Base-by-base conservation (phyloP, 2,797 vertebrate genomes). In the Amphiprion clarkii region DNA sequence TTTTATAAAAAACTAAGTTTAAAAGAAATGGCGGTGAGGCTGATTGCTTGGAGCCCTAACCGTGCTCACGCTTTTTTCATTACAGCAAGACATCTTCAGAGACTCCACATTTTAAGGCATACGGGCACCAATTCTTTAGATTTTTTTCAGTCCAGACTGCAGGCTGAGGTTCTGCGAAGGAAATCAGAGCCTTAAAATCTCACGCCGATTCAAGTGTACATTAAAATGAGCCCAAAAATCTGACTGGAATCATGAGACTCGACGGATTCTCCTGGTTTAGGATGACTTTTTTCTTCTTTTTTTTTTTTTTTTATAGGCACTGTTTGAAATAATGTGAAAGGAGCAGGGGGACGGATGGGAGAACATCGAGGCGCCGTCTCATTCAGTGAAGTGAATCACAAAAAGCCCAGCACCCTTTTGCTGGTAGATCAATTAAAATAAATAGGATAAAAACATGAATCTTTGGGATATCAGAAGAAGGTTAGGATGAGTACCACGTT, bases 401-500 rank as follows among this genome's bases (percentile, higher is more conserved):
- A 65, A 27, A 31, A 31, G 54, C 64, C 74, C 78, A 81, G 78
- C 81, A 82, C 59, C 74, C 74, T 55, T 82, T 82, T 84, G 90
- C 91, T 94, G 93, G 87, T 88, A 72, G 87, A 88, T 90, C 53
- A 85, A 85, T 89, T 92, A 85, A 92, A 92, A 95, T 93, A 95
- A 96, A 94, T 93, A 93, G 83, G 76, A 88, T 85, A 84, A 74
- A 89, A 91, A 84, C 55, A 83, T 42, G 68, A 86, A 92, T 95
- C 93, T 96, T 95, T 95, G 93, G 94, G 93, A 93, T 92, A 85
- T 90, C 63, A 76, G 44, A 77, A 48, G 63, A 74, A 61, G 76
- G 86, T 89, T 71, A 86, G 71, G 82, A 88, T 64, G 82, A 84
- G 88, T 89, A 88, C 87, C 87, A 79, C 67, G 42, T 74, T 84